A percentile compares a stretch with the other conserved stretches of the same genome.
Evolutionary conservation across 1,140 invertebrate genomes (phyloP).

Genomic region (Zaprionus gabonicus): DNA sequence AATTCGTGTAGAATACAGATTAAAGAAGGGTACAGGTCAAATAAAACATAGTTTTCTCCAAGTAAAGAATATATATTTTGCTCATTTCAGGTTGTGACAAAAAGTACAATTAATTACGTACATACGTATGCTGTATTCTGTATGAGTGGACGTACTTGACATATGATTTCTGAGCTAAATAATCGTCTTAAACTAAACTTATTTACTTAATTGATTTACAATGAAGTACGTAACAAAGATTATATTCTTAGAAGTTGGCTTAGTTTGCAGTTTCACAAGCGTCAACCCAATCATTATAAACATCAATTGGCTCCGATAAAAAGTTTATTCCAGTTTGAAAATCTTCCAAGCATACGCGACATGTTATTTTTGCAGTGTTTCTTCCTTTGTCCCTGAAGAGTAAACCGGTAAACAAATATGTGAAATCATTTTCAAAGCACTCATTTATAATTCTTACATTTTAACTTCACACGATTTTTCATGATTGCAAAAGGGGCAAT

Average conservation of each 20-base stretch:
- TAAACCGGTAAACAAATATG: constrained; percentile 31
- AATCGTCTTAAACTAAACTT: background rate
- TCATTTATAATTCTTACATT: constrained; percentile 90
- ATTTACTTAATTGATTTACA: constrained; percentile 9
- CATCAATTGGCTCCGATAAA: constrained; percentile 98
- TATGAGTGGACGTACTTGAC: background rate
- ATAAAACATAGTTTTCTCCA: too few species aligned
- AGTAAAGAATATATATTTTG: too few species aligned
- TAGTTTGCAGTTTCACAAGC: constrained; percentile 97
- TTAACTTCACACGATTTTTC: constrained; percentile 99
- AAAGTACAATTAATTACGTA: too few species aligned
- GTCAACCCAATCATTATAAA: constrained; percentile 99
- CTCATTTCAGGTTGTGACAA: too few species aligned
- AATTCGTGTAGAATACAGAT: too few species aligned
- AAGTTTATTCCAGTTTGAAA: constrained; percentile 99
- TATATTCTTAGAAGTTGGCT: constrained; percentile 43
- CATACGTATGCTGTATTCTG: too few species aligned
- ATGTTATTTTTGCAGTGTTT: constrained; percentile 96
- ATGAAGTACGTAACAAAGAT: background rate
- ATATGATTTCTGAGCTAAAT: background rate
- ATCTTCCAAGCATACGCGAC: constrained; percentile 97
- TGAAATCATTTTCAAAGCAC: background rate
- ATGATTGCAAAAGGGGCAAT: constrained; percentile 99
- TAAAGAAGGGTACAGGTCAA: too few species aligned
- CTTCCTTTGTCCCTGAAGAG: constrained; percentile 94